These are phyloP conservation scores for Cydia amplana DNA, from an alignment of 1,140 invertebrate species.

Conservation along the genomic window DNA sequence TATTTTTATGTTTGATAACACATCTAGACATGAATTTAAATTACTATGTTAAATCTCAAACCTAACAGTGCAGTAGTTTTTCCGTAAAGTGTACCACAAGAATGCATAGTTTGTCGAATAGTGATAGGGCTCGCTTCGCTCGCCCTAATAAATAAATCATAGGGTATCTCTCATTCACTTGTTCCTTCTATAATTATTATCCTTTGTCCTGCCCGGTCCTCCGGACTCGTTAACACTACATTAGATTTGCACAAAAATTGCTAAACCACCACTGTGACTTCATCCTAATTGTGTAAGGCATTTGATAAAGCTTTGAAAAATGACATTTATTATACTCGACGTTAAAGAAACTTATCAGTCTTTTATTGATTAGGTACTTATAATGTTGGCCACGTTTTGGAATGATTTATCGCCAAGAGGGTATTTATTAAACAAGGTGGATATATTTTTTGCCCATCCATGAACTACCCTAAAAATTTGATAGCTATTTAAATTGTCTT, in stretches of 20 bases:
- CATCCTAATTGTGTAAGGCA: constrained; percentile 9
- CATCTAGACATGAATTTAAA: no score
- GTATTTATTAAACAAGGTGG: not conserved
- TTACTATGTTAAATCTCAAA: no score
- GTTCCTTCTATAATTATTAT: not conserved
- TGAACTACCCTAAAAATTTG: no score
- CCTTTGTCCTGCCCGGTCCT: constrained; percentile 5
- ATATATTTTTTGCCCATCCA: no score
- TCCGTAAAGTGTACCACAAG: no score
- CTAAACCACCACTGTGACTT: constrained; percentile 19
- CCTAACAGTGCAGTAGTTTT: no score
- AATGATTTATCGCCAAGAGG: not conserved
- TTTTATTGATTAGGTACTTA: constrained; percentile 6
- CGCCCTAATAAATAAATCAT: not conserved
- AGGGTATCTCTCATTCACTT: constrained; percentile 15
- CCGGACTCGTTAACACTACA: constrained; percentile 35
- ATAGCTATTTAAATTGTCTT: no score
- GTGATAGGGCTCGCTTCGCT: no score
- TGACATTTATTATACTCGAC: constrained; percentile 12
- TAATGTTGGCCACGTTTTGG: not conserved
- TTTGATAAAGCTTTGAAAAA: constrained; percentile 22
- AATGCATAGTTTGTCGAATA: no score
- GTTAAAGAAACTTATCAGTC: not conserved
- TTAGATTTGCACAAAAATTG: constrained; percentile 37
- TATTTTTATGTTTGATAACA: no score